Base-by-base conservation (phyloP, 2,888 invertebrate species). In the Cabera pusaria region DNA sequence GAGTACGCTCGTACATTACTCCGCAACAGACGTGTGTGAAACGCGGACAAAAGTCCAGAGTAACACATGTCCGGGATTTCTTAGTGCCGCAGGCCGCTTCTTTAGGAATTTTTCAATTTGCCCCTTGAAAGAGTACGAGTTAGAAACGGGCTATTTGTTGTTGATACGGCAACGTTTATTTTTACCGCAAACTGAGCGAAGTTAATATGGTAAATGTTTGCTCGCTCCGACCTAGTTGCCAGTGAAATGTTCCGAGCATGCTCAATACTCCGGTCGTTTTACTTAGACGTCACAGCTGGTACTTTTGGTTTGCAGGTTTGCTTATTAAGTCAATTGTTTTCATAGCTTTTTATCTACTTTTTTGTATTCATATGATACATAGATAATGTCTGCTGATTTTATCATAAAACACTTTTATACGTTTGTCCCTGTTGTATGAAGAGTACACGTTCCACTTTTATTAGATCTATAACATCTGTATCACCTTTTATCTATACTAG, bases 101-200 rank as follows among this genome's bases (percentile, higher is more conserved):
- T 62, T 53, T 38, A 59, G 70, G 73, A 73, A 75, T 75, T 75
- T 75, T 75, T 66, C 74, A 72, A 75, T 76, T 73, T 72, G 52
- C 72, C 64, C 65, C 69, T 66, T 64, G 62, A 67, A 64, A 62
- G 65, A 70, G 63, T 63, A 61, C 59, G 53, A 63, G 67, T 61
- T 62, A 65, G 63, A 64, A 66, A 35, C 63, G 56, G 54, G 55
- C 58, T 63, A 56, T 68, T 65, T 55, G 60, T 51, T 64, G 49
- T 49, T 57, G 48, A 56, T 61, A 46, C 45, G 26, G 27, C 32
- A 17, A 38, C 39, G 38, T 43, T 52, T 46, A 44, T 44, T 47
- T 44, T 35, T 43, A 52, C 44, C 46, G 40, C 47, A 48, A 48
- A 49, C 45, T 47, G 44, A 48, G 37, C 39, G 31, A 39, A 43